Conservation (phyloP, 2,113 vertebrate species). For the Patagioenas fasciata region DNA sequence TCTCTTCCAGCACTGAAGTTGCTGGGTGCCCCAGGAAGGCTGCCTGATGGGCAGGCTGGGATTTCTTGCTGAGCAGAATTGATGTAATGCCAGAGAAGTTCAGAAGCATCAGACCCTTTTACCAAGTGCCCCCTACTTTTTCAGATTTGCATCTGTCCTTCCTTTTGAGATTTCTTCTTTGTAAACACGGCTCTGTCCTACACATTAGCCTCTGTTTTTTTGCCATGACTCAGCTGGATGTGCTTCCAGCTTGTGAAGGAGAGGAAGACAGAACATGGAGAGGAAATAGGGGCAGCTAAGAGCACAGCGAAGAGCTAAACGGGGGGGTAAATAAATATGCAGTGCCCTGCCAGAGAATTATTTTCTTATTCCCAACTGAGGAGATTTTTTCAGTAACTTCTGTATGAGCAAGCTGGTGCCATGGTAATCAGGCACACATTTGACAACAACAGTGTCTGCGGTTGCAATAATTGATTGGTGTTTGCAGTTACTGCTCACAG, state of each 20-base stretch:
- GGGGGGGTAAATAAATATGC: not conserved
- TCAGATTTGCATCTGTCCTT: not conserved
- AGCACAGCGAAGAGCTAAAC: not conserved
- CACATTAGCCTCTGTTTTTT: not conserved
- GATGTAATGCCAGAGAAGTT: not conserved
- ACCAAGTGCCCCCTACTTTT: not conserved
- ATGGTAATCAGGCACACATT: not conserved
- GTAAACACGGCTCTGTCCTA: not conserved
- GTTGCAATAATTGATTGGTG: not conserved
- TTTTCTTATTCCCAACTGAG: not conserved
- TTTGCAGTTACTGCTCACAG: not conserved
- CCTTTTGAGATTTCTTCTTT: not conserved
- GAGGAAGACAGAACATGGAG: not conserved
- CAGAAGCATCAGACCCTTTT: not conserved
- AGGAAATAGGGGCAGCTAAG: not conserved
- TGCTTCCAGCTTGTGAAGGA: not conserved
- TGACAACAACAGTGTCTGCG: not conserved
- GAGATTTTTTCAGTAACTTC: not conserved
- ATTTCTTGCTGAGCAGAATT: not conserved
- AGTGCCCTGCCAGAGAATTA: not conserved
- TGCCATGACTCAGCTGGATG: not conserved
- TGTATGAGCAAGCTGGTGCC: not conserved
- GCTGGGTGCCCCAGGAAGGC: too few species aligned
- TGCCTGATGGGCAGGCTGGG: not conserved
- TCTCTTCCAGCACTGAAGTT: not conserved